phyloP scores from a whole-genome alignment of 1,140 invertebrate species.

The Drosophila baimaii region DNA sequence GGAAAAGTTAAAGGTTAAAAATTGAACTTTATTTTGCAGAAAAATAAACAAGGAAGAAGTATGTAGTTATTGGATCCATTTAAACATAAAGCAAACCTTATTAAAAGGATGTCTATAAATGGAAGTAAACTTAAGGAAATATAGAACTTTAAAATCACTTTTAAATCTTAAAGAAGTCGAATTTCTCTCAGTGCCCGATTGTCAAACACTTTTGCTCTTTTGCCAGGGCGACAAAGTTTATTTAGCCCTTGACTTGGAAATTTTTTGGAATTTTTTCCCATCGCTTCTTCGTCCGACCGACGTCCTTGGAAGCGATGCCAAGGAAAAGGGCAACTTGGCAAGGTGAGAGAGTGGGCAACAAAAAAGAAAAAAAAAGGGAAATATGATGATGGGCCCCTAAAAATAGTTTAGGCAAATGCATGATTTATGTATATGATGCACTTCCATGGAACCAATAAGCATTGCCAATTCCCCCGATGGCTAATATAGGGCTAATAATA shows the following conservation, averaged over 20 bases:
- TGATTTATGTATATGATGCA: constrained; percentile 41
- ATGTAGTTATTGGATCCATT: background rate
- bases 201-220: constrained; percentile 61
- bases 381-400: constrained; percentile 23
- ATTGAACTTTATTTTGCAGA: background rate
- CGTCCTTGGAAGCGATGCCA: constrained; percentile 29
- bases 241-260: constrained; percentile 77
- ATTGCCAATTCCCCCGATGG: constrained; percentile 18
- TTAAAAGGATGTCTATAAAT: too few relatives aligned
- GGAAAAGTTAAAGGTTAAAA: background rate
- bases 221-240: constrained; percentile 67
- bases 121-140: too few relatives aligned
- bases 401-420: constrained; percentile 31
- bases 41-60: background rate
- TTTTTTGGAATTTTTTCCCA: constrained; percentile 41
- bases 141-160: background rate
- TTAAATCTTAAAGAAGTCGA: too few relatives aligned
- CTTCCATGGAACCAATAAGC: constrained; percentile 41
- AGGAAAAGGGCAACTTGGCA: constrained; percentile 16
- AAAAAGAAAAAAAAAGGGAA: too few relatives aligned
- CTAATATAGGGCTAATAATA: constrained; percentile 35
- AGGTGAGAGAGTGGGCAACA: constrained; percentile 15
- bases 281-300: constrained; percentile 9
- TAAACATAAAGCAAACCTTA: background rate
- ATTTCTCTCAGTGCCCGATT: constrained; percentile 20